phyloP scores from a whole-genome alignment of 92 coral and sea anemone genomes.

The Palythoa caribaeorum region DNA sequence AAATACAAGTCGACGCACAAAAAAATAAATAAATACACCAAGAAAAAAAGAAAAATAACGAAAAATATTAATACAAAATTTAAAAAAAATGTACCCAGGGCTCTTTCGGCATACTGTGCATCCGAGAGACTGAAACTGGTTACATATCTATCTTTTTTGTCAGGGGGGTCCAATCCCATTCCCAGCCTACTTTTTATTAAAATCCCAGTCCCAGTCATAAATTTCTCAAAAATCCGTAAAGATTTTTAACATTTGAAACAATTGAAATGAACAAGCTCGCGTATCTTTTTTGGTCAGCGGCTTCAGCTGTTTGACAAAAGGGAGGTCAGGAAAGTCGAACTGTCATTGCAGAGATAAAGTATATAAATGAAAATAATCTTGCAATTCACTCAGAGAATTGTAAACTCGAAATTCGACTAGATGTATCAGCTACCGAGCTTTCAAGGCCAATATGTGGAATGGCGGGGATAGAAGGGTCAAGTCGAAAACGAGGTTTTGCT shows the following conservation, averaged over 20 bases:
- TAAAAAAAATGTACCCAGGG: background rate
- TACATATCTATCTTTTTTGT: constrained; percentile 4
- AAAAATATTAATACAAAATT: background rate
- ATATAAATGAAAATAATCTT: constrained; percentile 22
- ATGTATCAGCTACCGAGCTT: constrained; percentile 46
- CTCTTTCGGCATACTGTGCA: background rate
- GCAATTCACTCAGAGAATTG: constrained; percentile 55
- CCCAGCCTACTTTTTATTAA: too few species aligned
- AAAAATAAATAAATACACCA: background rate
- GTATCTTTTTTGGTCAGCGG: constrained; percentile 5
- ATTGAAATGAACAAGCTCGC: too few species aligned
- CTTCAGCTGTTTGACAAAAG: constrained; percentile 34
- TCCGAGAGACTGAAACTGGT: constrained; percentile 16
- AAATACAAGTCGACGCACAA: background rate
- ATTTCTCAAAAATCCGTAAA: too few species aligned
- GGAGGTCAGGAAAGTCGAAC: constrained; percentile 17
- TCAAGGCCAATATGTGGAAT: constrained; percentile 41
- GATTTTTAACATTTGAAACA: too few species aligned
- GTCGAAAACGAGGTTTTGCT: constrained; percentile 54
- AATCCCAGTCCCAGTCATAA: too few species aligned
- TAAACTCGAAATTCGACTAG: constrained; percentile 49
- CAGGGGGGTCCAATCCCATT: too few species aligned
- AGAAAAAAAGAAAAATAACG: background rate
- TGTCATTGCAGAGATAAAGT: background rate
- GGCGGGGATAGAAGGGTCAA: constrained; percentile 57